Base-by-base conservation (phyloP, 2,888 invertebrate species). In the Caenorhabditis afra region DNA sequence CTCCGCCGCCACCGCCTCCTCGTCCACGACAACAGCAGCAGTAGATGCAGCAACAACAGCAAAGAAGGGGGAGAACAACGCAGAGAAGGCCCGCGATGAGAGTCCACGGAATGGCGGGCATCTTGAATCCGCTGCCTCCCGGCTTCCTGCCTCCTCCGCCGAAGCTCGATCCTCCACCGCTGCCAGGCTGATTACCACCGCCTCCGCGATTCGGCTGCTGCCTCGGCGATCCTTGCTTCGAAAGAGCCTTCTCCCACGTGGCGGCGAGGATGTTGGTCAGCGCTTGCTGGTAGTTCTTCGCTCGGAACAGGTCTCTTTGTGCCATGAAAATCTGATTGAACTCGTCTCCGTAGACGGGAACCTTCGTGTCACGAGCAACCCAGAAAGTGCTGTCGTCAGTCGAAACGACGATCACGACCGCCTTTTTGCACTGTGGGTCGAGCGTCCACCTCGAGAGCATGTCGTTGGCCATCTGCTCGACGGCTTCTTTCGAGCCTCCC, bases 381-480 rank as follows among this genome's bases (percentile, higher is more conserved):
- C 89, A 89, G 76, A 89, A 89, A 66, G 86, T 86, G 50, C 77
- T 79, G 39, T 89, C 89, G 47, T 89, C 89, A 1, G 83, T 82
- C 4, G 88, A 84, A 0, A 84, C 81, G 3, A 84, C 81, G 18
- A 84, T 81, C 22, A 84, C 82, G 11, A 87, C 70, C 0, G 85
- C 80, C 71, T 89, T 89, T 73, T 85, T 78, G 70, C 89, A 89
- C 58, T 89, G 89, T 10, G 81, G 59, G 68, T 89, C 89, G 23
- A 89, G 79, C 5, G 81, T 85, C 89, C 89, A 89, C 22, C 67
- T 77, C 8, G 71, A 59, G 4, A 85, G 81, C 84, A 89, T 83
- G 39, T 86, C 85, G 50, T 88, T 89, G 3, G 89, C 88, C 86
- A 89, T 87, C 41, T 55, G 66, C 47, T 83, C 84, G 3, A 89